phyloP scores from a whole-genome alignment of 2,113 vertebrate genomes.

The Salvelinus alpinus region DNA sequence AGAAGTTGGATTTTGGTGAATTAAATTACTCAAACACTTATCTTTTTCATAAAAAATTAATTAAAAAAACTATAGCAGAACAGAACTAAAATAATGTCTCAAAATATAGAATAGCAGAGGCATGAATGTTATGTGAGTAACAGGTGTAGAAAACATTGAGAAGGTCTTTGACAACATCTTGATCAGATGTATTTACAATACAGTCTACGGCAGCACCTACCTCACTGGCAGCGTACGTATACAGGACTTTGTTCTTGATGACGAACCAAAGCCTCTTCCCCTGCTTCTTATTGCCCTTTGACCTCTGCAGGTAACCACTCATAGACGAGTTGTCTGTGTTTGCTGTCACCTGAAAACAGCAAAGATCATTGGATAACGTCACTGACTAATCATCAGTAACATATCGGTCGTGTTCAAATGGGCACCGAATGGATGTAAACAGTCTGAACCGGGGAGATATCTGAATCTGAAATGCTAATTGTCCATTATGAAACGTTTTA shows the following conservation, averaged over 20 bases:
- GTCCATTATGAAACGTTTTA: no score
- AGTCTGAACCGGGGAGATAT: no score
- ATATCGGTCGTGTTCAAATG: no score
- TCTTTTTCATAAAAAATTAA: not conserved
- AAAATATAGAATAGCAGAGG: no score
- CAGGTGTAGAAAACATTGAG: no score
- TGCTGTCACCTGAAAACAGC: constrained; percentile 82
- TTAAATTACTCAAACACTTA: not conserved
- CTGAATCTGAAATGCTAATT: no score
- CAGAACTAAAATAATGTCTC: not conserved
- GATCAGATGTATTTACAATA: no score
- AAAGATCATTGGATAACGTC: constrained; percentile 21
- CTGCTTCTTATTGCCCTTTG: constrained; percentile 88
- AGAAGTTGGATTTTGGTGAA: not conserved
- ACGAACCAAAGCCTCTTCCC: constrained; percentile 97
- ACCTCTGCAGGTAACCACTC: constrained; percentile 93
- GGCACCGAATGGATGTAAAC: no score
- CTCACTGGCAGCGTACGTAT: constrained; percentile 98
- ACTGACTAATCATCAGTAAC: not conserved
- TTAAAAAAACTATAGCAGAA: not conserved
- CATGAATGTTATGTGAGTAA: no score
- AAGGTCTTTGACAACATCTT: no score
- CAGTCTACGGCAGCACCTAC: constrained; percentile 66
- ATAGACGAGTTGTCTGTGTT: constrained; percentile 93
- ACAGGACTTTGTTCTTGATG: constrained; percentile 96